phyloP scores from a whole-genome alignment of 2,888 invertebrate species.

The Anthophora plumipes region DNA sequence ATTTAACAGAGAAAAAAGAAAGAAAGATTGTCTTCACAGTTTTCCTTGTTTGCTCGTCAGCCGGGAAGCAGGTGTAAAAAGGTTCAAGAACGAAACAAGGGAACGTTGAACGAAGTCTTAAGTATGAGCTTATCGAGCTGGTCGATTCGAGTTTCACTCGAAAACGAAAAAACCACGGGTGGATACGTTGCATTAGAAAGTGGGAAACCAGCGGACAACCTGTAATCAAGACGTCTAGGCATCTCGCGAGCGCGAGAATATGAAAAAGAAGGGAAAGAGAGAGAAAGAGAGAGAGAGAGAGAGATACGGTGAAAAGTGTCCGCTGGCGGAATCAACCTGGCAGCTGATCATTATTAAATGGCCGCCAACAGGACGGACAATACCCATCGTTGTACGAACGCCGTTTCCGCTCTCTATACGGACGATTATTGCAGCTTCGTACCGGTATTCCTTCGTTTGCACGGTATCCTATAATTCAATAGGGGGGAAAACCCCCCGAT shows the following conservation, averaged over 20 bases:
- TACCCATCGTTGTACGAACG: constrained; percentile 12
- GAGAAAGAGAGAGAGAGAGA: no score
- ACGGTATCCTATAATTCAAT: constrained; percentile 21
- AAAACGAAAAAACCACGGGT: constrained; percentile 34
- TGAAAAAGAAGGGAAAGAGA: constrained; percentile 40
- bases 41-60: no score
- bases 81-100: constrained; percentile 20
- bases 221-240: constrained; percentile 77
- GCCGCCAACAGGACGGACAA: constrained; percentile 19
- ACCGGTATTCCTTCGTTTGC: background rate
- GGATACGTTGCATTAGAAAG: constrained; percentile 78
- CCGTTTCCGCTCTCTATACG: constrained; percentile 14
- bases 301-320: constrained; percentile 26
- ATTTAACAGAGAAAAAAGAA: no score
- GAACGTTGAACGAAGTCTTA: constrained; percentile 46
- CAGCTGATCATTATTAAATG: constrained; percentile 59
- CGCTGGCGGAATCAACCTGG: constrained; percentile 14
- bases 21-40: no score
- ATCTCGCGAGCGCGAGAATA: constrained; percentile 55
- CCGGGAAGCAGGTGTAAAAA: no score
- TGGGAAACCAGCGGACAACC: constrained; percentile 76
- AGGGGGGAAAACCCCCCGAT: constrained; percentile 23
- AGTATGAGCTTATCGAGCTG: constrained; percentile 56
- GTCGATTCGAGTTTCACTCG: constrained; percentile 70
- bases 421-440: background rate